Conservation (phyloP, 2,797 vertebrate genomes). For the Monodelphis domestica region DNA sequence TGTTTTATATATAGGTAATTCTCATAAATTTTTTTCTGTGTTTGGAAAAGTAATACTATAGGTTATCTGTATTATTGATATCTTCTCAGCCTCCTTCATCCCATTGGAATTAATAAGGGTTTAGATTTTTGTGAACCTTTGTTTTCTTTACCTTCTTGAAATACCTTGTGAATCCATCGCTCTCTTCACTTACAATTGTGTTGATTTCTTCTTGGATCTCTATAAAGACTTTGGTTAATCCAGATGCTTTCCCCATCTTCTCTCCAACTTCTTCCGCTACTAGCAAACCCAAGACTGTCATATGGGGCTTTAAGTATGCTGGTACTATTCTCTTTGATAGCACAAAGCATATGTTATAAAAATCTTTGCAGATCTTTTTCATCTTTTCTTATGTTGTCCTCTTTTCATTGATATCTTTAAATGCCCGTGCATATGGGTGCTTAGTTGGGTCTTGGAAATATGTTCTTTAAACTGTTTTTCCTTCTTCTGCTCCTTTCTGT, state of each 20-base stretch:
- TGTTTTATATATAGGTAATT: background rate
- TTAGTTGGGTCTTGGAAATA: background rate
- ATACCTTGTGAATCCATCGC: background rate
- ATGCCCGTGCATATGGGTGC: background rate
- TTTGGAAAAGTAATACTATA: background rate
- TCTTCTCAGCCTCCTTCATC: background rate
- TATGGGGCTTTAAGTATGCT: background rate
- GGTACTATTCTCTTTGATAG: background rate
- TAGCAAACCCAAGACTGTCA: background rate
- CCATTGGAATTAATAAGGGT: background rate
- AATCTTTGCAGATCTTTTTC: background rate
- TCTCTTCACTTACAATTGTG: background rate
- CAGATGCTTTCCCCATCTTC: background rate
- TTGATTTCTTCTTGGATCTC: background rate
- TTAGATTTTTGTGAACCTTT: background rate
- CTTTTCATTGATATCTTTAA: background rate
- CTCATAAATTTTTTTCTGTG: background rate
- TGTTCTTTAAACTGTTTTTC: background rate
- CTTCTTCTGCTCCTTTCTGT: background rate
- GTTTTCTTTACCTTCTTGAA: background rate
- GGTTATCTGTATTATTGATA: background rate
- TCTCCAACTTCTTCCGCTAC: background rate
- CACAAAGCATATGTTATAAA: background rate
- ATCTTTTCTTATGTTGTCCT: background rate
- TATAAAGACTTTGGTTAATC: background rate